phyloP scores from a whole-genome alignment of 53 echinoderm and acorn worm species.

The Holothuria scabra region DNA sequence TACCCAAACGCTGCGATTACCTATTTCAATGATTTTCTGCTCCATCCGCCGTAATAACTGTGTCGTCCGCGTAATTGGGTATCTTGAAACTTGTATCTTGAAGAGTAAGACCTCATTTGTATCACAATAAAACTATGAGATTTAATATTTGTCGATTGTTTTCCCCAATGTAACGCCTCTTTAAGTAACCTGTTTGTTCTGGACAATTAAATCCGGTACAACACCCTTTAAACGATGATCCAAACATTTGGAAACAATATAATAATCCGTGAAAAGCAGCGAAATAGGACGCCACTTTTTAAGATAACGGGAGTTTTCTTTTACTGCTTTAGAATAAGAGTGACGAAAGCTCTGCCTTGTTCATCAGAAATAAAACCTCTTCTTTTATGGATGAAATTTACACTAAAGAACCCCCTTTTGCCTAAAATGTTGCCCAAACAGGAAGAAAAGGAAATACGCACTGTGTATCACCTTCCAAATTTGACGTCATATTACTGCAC shows the following conservation, averaged over 20 bases:
- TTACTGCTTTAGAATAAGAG: too few relatives aligned
- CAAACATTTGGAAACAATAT: neutral
- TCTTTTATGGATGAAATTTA: too few relatives aligned
- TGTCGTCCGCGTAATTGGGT: too few relatives aligned
- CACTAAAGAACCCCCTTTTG: too few relatives aligned
- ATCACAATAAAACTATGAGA: neutral
- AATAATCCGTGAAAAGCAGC: neutral
- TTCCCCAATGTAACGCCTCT: neutral
- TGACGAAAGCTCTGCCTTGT: conserved; percentile 3
- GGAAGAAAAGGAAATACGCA: neutral
- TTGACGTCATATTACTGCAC: neutral
- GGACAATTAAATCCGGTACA: neutral
- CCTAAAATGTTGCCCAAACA: conserved; percentile 4
- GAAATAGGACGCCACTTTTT: too few relatives aligned
- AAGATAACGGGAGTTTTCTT: too few relatives aligned
- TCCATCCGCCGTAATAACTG: too few relatives aligned
- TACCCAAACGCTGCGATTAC: too few relatives aligned
- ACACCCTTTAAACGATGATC: neutral
- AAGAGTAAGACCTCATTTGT: too few relatives aligned
- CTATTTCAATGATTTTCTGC: too few relatives aligned
- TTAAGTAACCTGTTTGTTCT: neutral
- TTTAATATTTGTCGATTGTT: too few relatives aligned
- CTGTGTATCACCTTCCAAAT: neutral
- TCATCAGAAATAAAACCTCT: conserved; percentile 14
- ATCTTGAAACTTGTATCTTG: too few relatives aligned